These are phyloP conservation scores for Fulmarus glacialis DNA, from an alignment of 2,113 vertebrate species.

Conservation along the genomic window DNA sequence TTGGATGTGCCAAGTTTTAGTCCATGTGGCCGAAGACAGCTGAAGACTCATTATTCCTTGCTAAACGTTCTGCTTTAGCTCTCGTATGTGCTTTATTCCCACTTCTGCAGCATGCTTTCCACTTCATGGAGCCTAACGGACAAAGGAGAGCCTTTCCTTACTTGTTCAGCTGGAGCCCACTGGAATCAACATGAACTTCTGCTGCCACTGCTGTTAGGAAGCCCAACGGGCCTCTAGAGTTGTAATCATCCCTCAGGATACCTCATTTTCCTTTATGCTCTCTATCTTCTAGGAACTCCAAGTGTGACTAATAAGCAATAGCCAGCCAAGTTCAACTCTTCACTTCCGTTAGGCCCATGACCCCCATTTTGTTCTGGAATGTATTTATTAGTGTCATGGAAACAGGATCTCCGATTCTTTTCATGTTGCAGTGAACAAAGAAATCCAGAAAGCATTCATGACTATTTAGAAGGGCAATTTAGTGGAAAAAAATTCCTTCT, in stretches of 20 bases:
- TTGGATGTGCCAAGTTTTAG: neutral
- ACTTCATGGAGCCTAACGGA: conserved; percentile 59
- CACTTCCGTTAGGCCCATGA: neutral
- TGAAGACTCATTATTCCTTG: conserved; percentile 17
- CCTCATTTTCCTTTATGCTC: neutral
- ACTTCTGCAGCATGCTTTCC: conserved; percentile 55
- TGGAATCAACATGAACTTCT: conserved; percentile 33
- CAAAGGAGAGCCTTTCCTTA: conserved; percentile 32
- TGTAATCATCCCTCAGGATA: conserved; percentile 23
- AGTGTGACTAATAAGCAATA: neutral
- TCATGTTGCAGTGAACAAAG: neutral
- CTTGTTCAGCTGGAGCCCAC: conserved; percentile 37
- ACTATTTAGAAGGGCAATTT: neutral
- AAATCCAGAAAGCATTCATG: neutral
- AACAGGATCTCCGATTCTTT: neutral
- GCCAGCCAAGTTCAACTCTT: neutral
- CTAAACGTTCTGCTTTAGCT: conserved; percentile 67
- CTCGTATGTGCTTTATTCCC: conserved; percentile 40
- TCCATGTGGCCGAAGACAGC: neutral
- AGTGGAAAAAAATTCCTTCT: neutral
- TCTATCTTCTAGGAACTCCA: neutral
- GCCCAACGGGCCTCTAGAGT: conserved; percentile 26
- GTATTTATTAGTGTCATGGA: neutral
- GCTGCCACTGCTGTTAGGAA: conserved; percentile 66
- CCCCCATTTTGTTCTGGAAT: neutral